Percentiles rank a stretch among this genome's conserved stretches.
Evolutionary conservation across 2,797 vertebrate genomes (phyloP).

Genomic region (Labeo calbasu): DNA sequence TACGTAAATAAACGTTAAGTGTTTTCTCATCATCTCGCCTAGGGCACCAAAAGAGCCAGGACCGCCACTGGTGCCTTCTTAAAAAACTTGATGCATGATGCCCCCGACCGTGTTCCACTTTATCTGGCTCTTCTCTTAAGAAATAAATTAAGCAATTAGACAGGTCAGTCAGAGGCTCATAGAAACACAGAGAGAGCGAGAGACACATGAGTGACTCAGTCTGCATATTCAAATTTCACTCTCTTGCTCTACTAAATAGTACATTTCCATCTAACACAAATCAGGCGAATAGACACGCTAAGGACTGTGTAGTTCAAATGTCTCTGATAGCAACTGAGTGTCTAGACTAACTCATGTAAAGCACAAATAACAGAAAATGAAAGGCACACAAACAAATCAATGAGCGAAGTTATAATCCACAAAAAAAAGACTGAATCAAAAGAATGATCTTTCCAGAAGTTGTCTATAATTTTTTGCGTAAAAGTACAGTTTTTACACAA

Average conservation of each 20-base stretch:
- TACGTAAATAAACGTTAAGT: neutral
- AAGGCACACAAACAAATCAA: neutral
- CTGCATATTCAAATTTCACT: neutral
- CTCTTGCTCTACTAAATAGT: conserved; percentile 15
- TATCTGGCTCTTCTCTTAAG: neutral
- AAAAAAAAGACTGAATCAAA: neutral
- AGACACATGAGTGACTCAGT: neutral
- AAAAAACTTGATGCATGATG: neutral
- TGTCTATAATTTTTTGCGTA: neutral
- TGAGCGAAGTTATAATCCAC: neutral
- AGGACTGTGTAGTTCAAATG: neutral
- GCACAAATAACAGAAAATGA: neutral
- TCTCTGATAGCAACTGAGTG: neutral
- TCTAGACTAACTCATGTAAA: neutral
- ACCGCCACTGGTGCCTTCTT: neutral
- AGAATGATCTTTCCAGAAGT: neutral
- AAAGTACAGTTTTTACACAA: neutral
- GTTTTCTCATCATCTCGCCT: neutral
- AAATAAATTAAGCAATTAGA: conserved; percentile 20
- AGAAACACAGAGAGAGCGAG: conserved; percentile 13
- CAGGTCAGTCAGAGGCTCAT: neutral
- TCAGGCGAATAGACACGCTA: neutral
- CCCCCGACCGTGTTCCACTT: neutral
- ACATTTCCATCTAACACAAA: conserved; percentile 23
- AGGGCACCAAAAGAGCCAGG: neutral